Percentiles rank a stretch among this genome's conserved stretches.
Evolutionary conservation across 2,888 invertebrate species (phyloP).

Genomic region (Synanthedon myopaeformis): DNA sequence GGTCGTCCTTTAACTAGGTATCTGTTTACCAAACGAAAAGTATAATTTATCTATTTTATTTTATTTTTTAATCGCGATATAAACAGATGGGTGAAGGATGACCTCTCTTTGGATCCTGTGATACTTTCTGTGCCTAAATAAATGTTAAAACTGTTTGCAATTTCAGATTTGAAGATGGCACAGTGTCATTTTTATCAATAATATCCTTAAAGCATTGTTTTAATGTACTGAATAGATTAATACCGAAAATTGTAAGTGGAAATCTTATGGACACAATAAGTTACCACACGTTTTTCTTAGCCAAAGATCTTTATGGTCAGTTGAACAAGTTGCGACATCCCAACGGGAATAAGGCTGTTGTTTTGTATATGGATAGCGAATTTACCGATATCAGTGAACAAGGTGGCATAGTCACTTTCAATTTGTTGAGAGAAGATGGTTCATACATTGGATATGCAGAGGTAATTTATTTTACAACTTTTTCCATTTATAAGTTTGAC

Average conservation of each 20-base stretch:
- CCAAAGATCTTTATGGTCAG: conserved; percentile 77
- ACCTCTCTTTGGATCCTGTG: too few species aligned
- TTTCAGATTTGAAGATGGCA: conserved; percentile 94
- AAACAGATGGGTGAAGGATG: too few species aligned
- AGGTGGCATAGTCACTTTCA: conserved; percentile 91
- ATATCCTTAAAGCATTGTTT: conserved; percentile 86
- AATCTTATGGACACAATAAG: conserved; percentile 75
- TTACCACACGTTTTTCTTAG: conserved; percentile 80
- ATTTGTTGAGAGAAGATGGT: conserved; percentile 81
- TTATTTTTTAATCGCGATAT: too few species aligned
- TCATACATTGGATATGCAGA: conserved; percentile 89
- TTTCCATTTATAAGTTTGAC: background rate
- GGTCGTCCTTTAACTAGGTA: too few species aligned
- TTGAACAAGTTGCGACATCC: conserved; percentile 75
- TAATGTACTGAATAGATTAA: conserved; percentile 74
- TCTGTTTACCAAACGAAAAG: too few species aligned
- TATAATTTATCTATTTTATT: too few species aligned
- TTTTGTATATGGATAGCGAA: conserved; percentile 80
- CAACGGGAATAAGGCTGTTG: conserved; percentile 77
- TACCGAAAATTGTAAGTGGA: conserved; percentile 60
- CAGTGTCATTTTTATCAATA: conserved; percentile 88
- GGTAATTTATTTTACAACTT: conserved; percentile 49
- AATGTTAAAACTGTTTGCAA: conserved; percentile 3
- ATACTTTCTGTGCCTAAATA: background rate
- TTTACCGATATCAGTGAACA: conserved; percentile 75